Conservation (phyloP, 2,797 vertebrate genomes). For the Leuciscus waleckii region DNA sequence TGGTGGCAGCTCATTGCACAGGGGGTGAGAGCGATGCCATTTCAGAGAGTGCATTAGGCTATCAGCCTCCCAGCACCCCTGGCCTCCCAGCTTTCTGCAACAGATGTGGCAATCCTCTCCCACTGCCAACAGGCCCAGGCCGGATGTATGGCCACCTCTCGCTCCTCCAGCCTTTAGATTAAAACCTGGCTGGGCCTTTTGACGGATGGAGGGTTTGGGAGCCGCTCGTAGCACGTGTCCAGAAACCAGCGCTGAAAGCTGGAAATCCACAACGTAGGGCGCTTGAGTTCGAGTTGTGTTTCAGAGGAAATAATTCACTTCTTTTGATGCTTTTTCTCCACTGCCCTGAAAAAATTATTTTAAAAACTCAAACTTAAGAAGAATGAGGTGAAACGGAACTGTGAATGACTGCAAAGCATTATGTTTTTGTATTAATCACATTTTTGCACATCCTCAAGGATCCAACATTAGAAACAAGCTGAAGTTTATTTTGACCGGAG, state of each 20-base stretch:
- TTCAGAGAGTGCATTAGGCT: conserved; percentile 63
- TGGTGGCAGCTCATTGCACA: conserved; percentile 56
- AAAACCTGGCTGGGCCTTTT: conserved; percentile 64
- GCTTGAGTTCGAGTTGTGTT: conserved; percentile 3
- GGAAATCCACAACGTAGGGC: conserved; percentile 47
- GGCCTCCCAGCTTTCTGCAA: conserved; percentile 84
- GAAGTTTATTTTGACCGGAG: not conserved
- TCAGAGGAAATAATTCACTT: not conserved
- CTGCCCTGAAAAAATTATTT: not conserved
- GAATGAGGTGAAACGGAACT: not conserved
- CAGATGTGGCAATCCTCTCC: conserved; percentile 82
- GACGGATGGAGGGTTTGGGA: conserved; percentile 60
- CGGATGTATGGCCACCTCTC: conserved; percentile 79
- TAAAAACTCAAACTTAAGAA: not conserved
- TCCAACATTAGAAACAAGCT: not conserved
- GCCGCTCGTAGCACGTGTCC: conserved; percentile 45
- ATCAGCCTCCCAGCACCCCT: conserved; percentile 73
- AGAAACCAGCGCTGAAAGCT: conserved; percentile 54
- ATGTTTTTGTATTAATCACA: not conserved
- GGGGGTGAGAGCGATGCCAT: conserved; percentile 52
- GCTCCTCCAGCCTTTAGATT: conserved; percentile 71
- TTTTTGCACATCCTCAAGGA: not conserved
- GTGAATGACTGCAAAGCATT: not conserved
- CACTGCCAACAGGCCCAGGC: conserved; percentile 81
- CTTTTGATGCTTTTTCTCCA: not conserved